These are phyloP conservation scores for Phyllostomus hastatus DNA, from an alignment of 2,113 vertebrate species.

Conservation along the genomic window DNA sequence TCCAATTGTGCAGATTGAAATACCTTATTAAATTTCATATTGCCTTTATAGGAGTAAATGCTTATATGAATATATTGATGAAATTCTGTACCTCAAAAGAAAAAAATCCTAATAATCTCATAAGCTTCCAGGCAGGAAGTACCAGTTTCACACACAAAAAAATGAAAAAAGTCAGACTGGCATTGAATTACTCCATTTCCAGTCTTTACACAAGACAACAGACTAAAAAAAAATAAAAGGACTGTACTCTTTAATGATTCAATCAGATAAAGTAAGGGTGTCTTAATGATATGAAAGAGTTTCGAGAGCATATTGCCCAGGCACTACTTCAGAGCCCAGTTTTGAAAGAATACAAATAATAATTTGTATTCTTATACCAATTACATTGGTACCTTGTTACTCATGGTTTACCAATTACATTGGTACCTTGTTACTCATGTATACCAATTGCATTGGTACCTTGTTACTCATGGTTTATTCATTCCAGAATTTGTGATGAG, in stretches of 20 bases:
- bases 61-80: background rate
- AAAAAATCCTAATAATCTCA: background rate
- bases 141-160: background rate
- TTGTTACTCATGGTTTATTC: too few species aligned
- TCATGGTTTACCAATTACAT: background rate
- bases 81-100: background rate
- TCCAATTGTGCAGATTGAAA: background rate
- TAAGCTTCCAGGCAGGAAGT: background rate
- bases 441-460: background rate
- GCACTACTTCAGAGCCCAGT: background rate
- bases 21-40: background rate
- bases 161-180: slow-evolving; percentile 56
- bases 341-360: background rate
- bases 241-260: background rate
- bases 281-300: background rate
- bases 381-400: background rate
- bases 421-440: too few species aligned
- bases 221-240: background rate
- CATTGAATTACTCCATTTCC: background rate
- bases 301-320: background rate
- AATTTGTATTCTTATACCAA: too few species aligned
- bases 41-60: background rate
- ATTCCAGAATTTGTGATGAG: too few species aligned
- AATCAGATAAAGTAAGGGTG: background rate
- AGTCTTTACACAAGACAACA: background rate